Evolutionary conservation across 2,797 vertebrate species (phyloP).

Genomic region (Hydrolagus colliei): DNA sequence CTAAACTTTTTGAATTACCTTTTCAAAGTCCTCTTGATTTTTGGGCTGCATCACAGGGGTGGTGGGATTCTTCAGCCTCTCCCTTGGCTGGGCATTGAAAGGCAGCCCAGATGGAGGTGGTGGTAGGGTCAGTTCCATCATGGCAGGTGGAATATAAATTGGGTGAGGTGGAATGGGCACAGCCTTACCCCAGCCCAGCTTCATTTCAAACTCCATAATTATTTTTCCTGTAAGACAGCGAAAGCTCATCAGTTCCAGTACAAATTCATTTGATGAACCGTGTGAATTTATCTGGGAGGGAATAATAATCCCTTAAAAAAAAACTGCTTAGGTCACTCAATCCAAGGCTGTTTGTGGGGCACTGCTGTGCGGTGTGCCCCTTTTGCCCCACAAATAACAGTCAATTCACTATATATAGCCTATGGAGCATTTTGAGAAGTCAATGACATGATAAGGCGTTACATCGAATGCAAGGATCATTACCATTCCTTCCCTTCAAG

Average conservation of each 20-base stretch:
- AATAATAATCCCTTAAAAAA: too few species aligned
- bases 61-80: conserved; percentile 93
- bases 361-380: too few species aligned
- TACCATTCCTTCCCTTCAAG: too few species aligned
- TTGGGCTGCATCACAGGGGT: conserved; percentile 88
- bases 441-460: too few species aligned
- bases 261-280: background rate
- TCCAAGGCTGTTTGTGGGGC: too few species aligned
- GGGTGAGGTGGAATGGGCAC: conserved; percentile 97
- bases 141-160: conserved; percentile 97
- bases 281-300: too few species aligned
- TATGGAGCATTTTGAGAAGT: too few species aligned
- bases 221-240: conserved; percentile 74
- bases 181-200: conserved; percentile 98
- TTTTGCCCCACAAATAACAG: background rate
- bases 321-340: too few species aligned
- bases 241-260: conserved; percentile 26
- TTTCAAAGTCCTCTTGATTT: conserved; percentile 99
- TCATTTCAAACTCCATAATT: conserved; percentile 99
- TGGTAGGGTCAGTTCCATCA: conserved; percentile 98
- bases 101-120: conserved; percentile 95
- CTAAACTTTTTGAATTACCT: conserved; percentile 73
- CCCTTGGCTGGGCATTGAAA: conserved; percentile 94
- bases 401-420: background rate
- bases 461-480: too few species aligned